Base-by-base conservation (phyloP, 2,888 invertebrate genomes). In the Gryllus longicercus region DNA sequence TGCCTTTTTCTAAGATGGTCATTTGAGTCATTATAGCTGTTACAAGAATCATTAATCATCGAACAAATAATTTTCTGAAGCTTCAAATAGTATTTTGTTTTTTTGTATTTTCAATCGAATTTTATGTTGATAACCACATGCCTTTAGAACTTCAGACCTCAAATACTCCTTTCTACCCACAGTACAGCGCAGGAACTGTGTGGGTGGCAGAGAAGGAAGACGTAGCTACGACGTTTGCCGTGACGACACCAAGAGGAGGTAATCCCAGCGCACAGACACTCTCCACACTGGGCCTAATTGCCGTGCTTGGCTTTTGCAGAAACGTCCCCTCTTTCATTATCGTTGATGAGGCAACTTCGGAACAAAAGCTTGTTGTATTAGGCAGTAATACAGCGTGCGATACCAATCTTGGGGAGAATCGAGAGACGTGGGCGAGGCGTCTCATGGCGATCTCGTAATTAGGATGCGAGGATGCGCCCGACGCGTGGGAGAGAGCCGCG, bases 311-410 rank as follows among this genome's bases (percentile, higher is more conserved):
- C 63, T 63, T 63, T 63, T n/a, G 63, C 63, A 63, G 14, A 63
- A n/a, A 63, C 63, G 63, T 63, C 63, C 63, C 63, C n/a, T 14
- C 16, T 63, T 63, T 63, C 63, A 63, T 63, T 63, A 63, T 63
- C 63, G 63, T 63, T 63, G 63, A 63, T 63, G 63, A 63, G 63
- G 63, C 63, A 63, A 63, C 63, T 63, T 63, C 63, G 63, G 63
- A 63, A 63, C 63, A 63, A 63, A 63, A 63, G 63, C 63, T 63
- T 63, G 63, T 63, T 63, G 63, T 63, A 63, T 63, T 63, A 63
- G n/a, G 63, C 63, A 18, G 63, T 63, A 63, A 63, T 63, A n/a
- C 63, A 63, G 4, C 63, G 63, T 63, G 63, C 63, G 63, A 63
- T 63, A 63, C 63, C 63, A 63, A 63, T 63, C 63, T 63, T 18